These are phyloP conservation scores for Colostygia pectinataria DNA, from an alignment of 2,888 invertebrate genomes.

Conservation along the genomic window DNA sequence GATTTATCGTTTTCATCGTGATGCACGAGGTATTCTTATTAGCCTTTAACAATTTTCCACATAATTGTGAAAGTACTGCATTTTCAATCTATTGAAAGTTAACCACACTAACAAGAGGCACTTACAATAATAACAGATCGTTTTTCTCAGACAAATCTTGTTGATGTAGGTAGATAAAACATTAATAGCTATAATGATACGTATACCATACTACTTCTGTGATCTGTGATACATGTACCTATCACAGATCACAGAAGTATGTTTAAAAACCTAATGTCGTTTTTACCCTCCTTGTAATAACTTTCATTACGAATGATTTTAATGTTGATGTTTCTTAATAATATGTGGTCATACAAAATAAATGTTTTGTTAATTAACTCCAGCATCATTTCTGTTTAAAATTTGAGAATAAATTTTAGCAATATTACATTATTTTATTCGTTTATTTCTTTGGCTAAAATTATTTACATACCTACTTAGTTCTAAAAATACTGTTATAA, in stretches of 20 bases:
- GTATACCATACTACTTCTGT: too few relatives aligned
- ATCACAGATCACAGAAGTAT: too few relatives aligned
- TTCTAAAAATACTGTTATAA: conserved; percentile 6
- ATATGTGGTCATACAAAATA: too few relatives aligned
- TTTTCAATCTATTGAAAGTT: conserved; percentile 43
- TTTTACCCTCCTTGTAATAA: too few relatives aligned
- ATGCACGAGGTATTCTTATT: conserved; percentile 10
- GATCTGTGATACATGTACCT: too few relatives aligned
- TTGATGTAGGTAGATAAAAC: not conserved
- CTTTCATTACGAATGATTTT: too few relatives aligned
- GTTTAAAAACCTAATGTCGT: too few relatives aligned
- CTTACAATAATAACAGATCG: conserved; percentile 4
- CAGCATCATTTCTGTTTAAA: too few relatives aligned
- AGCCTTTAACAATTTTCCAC: conserved; percentile 17
- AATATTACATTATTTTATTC: too few relatives aligned
- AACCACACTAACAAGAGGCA: conserved; percentile 41
- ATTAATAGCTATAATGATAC: not conserved
- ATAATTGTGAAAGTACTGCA: conserved; percentile 25
- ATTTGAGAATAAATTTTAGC: too few relatives aligned
- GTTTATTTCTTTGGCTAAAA: conserved; percentile 36
- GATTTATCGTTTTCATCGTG: conserved; percentile 15
- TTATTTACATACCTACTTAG: not conserved
- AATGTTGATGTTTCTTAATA: too few relatives aligned
- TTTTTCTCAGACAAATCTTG: conserved; percentile 1
- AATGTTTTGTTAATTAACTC: too few relatives aligned